Conservation (phyloP, 1,140 invertebrate species). For the Nautilus pompilius region DNA sequence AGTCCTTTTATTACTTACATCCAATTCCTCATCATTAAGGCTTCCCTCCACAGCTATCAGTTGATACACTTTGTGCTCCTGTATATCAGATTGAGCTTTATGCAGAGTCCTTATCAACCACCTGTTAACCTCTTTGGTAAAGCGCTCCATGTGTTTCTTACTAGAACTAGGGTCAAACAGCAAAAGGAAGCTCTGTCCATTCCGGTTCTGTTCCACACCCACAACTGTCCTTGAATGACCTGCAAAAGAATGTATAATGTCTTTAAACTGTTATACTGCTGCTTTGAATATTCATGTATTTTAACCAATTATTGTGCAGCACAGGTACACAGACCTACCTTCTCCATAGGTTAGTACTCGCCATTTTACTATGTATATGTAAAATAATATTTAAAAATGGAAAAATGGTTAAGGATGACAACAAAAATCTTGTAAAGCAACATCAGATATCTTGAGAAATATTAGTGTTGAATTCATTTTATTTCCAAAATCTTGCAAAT, state of each 20-base stretch:
- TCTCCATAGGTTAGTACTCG: not conserved
- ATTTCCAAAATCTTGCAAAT: too few species aligned
- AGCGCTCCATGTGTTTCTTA: slow-evolving; percentile 71
- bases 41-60: slow-evolving; percentile 75
- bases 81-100: slow-evolving; percentile 65
- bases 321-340: not conserved
- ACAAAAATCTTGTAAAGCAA: too few species aligned
- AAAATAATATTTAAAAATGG: not conserved
- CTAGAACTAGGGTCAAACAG: slow-evolving; percentile 85
- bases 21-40: slow-evolving; percentile 67
- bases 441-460: too few species aligned
- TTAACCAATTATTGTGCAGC: not conserved
- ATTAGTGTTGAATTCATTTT: too few species aligned
- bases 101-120: slow-evolving; percentile 70
- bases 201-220: slow-evolving; percentile 72
- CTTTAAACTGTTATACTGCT: slow-evolving; percentile 3
- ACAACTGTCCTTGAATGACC: slow-evolving; percentile 87
- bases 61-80: slow-evolving; percentile 84
- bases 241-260: slow-evolving; percentile 46
- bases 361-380: not conserved
- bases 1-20: too few species aligned
- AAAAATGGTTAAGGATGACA: not conserved
- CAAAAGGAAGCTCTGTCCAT: slow-evolving; percentile 70
- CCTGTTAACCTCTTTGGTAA: slow-evolving; percentile 59
- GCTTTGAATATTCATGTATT: not conserved